These are phyloP conservation scores for Daubentonia madagascariensis DNA, from an alignment of 2,113 vertebrate species.

Conservation along the genomic window DNA sequence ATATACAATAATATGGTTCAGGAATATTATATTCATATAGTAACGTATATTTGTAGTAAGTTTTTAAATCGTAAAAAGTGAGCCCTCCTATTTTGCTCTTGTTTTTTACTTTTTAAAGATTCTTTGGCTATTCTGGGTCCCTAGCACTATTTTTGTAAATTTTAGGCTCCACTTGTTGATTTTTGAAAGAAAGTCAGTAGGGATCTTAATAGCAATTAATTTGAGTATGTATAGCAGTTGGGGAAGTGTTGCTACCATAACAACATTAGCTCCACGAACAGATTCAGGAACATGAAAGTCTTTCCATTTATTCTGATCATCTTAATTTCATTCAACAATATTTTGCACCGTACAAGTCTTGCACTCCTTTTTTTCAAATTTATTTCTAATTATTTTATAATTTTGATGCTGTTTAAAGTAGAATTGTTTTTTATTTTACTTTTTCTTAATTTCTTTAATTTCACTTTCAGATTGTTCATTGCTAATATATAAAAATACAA, in stretches of 20 bases:
- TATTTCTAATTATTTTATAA: not conserved
- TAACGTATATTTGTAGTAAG: not conserved
- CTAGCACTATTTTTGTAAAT: not conserved
- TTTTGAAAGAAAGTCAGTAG: not conserved
- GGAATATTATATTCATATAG: no score
- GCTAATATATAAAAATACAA: not conserved
- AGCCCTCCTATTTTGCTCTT: not conserved
- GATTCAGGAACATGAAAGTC: not conserved
- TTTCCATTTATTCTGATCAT: not conserved
- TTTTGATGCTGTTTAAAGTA: not conserved
- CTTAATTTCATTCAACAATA: not conserved
- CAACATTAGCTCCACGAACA: not conserved
- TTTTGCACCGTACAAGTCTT: not conserved
- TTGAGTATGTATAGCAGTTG: not conserved
- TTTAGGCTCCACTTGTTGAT: not conserved
- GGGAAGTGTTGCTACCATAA: not conserved
- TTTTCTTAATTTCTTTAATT: not conserved
- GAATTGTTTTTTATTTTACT: not conserved
- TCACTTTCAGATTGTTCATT: not conserved
- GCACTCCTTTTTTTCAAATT: not conserved
- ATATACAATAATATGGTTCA: no score
- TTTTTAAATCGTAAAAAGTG: not conserved
- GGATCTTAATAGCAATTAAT: not conserved
- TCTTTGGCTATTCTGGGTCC: not conserved
- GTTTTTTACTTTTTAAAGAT: not conserved